A percentile compares a stretch with the other conserved stretches of the same genome.
phyloP scores from a whole-genome alignment of 2,113 vertebrate genomes.

The Anarrhichthys ocellatus region DNA sequence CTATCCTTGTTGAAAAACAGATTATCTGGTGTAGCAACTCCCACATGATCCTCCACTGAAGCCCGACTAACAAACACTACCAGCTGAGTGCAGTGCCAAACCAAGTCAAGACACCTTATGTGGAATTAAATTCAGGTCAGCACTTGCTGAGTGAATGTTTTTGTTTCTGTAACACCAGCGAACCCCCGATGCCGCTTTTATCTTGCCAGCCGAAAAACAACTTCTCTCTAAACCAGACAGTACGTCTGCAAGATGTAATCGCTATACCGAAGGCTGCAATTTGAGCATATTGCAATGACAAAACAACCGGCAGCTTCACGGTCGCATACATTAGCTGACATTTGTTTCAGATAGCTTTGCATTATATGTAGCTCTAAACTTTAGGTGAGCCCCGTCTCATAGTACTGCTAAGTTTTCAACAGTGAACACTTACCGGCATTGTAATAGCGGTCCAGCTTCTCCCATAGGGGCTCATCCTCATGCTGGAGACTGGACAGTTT shows the following conservation, averaged over 20 bases:
- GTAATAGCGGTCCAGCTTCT: conserved; percentile 95
- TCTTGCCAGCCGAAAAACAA: neutral
- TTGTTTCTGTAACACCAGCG: neutral
- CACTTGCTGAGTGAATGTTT: conserved; percentile 18
- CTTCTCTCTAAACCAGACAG: conserved; percentile 26
- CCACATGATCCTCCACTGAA: neutral
- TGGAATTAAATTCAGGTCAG: conserved; percentile 40
- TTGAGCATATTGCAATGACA: conserved; percentile 18
- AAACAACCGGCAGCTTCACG: conserved; percentile 1
- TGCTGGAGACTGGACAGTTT: conserved; percentile 87
- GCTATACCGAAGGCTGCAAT: conserved; percentile 33
- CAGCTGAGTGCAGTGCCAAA: conserved; percentile 20
- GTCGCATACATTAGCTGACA: neutral
- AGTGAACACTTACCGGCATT: conserved; percentile 87
- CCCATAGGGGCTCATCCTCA: conserved; percentile 90
- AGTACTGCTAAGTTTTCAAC: neutral
- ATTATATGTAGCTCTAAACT: neutral
- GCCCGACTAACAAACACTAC: conserved; percentile 10
- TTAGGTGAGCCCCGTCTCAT: neutral
- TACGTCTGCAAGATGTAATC: conserved; percentile 31
- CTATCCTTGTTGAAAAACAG: neutral
- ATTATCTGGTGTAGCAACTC: neutral
- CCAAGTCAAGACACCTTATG: neutral
- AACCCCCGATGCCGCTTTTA: neutral
- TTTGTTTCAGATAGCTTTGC: conserved; percentile 4